A percentile compares a stretch with the other conserved stretches of the same genome.
These are phyloP conservation scores for Archips crataeganus DNA, from an alignment of 2,888 invertebrate species.

Conservation along the genomic window DNA sequence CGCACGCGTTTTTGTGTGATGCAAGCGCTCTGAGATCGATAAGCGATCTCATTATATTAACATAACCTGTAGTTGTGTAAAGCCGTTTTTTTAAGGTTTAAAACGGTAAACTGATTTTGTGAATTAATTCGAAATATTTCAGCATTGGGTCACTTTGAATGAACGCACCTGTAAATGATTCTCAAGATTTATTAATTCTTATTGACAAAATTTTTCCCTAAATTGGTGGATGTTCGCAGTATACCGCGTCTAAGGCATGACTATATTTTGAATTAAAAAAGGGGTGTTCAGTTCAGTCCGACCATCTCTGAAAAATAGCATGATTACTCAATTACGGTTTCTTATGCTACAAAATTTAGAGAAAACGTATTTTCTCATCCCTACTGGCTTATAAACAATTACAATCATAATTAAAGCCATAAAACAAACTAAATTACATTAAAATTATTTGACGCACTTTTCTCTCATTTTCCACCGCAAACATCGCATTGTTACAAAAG, in stretches of 20 bases:
- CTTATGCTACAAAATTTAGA: too few relatives aligned
- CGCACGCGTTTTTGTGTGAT: constrained; percentile 17
- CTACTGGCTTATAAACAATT: neutral
- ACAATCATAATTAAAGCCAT: neutral
- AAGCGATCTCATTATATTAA: neutral
- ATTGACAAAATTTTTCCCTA: too few relatives aligned
- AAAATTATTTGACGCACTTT: neutral
- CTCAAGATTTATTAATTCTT: too few relatives aligned
- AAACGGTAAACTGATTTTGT: too few relatives aligned
- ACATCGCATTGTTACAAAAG: constrained; percentile 51
- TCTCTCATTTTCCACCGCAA: constrained; percentile 26
- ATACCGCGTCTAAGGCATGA: too few relatives aligned
- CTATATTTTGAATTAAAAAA: too few relatives aligned
- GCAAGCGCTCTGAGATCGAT: neutral
- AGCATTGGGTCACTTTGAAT: too few relatives aligned
- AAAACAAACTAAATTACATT: neutral
- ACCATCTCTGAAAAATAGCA: too few relatives aligned
- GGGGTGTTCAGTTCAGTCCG: too few relatives aligned
- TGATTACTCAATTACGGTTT: neutral
- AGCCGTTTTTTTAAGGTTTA: neutral
- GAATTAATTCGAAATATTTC: neutral
- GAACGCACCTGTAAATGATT: too few relatives aligned
- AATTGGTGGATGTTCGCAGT: too few relatives aligned
- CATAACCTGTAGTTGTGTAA: neutral
- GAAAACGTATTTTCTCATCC: neutral